Evolutionary conservation across 1,140 invertebrate species (phyloP), one percentile per base, ranked within the genome.

Genomic region (Bradysia coprophila): DNA sequence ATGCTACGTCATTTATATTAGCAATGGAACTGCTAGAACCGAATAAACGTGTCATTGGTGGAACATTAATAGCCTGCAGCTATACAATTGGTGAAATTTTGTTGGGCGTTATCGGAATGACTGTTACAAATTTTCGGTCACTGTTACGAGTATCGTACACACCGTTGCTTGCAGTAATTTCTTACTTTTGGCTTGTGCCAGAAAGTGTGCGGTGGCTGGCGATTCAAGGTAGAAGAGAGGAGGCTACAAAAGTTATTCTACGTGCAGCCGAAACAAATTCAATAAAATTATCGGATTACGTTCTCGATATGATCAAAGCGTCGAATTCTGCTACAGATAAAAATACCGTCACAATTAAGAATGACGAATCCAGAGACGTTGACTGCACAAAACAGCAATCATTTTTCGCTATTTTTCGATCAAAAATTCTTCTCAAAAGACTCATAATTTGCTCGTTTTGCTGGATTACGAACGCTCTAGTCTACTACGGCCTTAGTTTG

Each of bases 401-500:
- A n/a, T n/a, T n/a, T n/a, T n/a, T n/a, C n/a, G n/a, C n/a, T n/a
- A n/a, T 48, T 43, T 44, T 45, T 10, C 50, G 46, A 16, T 60
- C 61, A 46, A 55, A 66, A 0, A 65, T 53, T 5, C 53, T 62
- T 41, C 59, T 76, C 13, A 54, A 76, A 49, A 66, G 78, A 22
- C 64, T 81, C 40, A 52, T 71, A 6, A 67, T 71, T 15, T 75
- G 77, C 45, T 72, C 66, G 34, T 71, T 78, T 56, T 81, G 71
- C 59, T 84, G 75, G 78, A 58, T 75, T 2, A 69, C 75, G 2
- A 71, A 72, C 46, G 67, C 75, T 1, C 76, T 86, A 49, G 72
- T 86, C 4, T 89, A 84, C 57, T 89, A 85, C 55, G 86, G 83
- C 0, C 57, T 89, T 5, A 81, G 80, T 8, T 68, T 87, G 34